Evolutionary conservation across 2,113 vertebrate genomes (phyloP).

Genomic region (Neodon shergylaensis): DNA sequence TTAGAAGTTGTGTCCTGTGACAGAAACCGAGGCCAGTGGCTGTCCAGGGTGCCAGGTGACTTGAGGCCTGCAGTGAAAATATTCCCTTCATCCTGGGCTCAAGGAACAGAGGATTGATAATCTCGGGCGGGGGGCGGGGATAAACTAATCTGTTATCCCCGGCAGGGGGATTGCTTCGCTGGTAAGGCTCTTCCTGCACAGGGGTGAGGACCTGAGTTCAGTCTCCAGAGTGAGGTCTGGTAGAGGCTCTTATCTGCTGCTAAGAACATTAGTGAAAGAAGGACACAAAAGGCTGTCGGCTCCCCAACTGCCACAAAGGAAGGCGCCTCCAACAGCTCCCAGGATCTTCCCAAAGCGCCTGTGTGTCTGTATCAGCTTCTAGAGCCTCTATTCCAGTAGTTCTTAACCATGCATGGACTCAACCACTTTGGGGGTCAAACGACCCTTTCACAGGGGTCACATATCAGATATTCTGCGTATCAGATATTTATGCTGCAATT

Average conservation of each 20-base stretch:
- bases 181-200: too few relatives aligned
- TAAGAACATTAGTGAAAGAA: neutral
- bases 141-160: neutral
- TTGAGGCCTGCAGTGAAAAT: neutral
- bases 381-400: neutral
- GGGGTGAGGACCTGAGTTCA: neutral
- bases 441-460: neutral
- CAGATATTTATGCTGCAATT: neutral
- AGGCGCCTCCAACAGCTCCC: too few relatives aligned
- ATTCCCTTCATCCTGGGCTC: neutral
- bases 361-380: neutral
- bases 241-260: slow-evolving; percentile 1
- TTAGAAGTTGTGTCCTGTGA: neutral
- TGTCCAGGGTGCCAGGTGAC: neutral
- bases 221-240: neutral
- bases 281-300: neutral
- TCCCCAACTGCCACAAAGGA: neutral
- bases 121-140: neutral
- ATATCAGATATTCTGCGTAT: neutral
- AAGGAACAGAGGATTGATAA: neutral
- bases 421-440: neutral
- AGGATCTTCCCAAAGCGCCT: neutral
- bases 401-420: neutral
- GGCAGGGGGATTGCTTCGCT: neutral
- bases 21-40: neutral